A percentile compares a stretch with the other conserved stretches of the same genome.
phyloP scores from a whole-genome alignment of 1,140 invertebrate genomes.

The Dendrolimus kikuchii region DNA sequence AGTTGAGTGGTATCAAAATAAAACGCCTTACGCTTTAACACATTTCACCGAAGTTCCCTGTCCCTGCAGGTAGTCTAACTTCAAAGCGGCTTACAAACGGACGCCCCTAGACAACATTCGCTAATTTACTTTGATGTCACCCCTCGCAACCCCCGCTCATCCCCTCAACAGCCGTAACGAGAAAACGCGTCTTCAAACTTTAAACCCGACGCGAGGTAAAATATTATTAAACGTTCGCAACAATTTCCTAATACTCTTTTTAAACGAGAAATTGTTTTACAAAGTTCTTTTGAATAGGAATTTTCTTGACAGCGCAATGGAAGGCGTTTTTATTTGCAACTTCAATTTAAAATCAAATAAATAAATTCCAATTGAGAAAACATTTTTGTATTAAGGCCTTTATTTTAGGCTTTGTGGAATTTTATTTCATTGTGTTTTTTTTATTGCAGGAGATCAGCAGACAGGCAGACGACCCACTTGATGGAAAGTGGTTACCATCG shows the following conservation, averaged over 20 bases:
- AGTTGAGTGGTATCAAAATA: slow-evolving; percentile 32
- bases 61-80: slow-evolving; percentile 47
- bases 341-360: slow-evolving; percentile 7
- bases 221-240: slow-evolving; percentile 47
- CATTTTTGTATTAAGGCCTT: neutral
- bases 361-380: slow-evolving; percentile 2
- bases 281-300: slow-evolving; percentile 23
- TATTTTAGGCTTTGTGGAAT: too few relatives aligned
- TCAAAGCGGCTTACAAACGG: slow-evolving; percentile 62
- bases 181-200: slow-evolving; percentile 59
- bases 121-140: slow-evolving; percentile 64
- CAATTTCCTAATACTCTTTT: slow-evolving; percentile 38
- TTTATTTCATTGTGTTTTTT: too few relatives aligned
- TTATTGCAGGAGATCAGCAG: too few relatives aligned
- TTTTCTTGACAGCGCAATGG: slow-evolving; percentile 11
- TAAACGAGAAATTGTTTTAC: slow-evolving; percentile 35
- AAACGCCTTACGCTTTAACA: slow-evolving; percentile 37
- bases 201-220: slow-evolving; percentile 42
- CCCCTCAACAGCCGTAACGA: slow-evolving; percentile 40
- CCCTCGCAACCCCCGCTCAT: slow-evolving; percentile 14
- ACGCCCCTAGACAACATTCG: slow-evolving; percentile 63
- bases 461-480: too few relatives aligned
- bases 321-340: slow-evolving; percentile 8
- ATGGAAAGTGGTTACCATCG: too few relatives aligned
- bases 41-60: slow-evolving; percentile 39